Evolutionary conservation across 2,888 invertebrate species (phyloP).

Genomic region (Campoplex capitator): DNA sequence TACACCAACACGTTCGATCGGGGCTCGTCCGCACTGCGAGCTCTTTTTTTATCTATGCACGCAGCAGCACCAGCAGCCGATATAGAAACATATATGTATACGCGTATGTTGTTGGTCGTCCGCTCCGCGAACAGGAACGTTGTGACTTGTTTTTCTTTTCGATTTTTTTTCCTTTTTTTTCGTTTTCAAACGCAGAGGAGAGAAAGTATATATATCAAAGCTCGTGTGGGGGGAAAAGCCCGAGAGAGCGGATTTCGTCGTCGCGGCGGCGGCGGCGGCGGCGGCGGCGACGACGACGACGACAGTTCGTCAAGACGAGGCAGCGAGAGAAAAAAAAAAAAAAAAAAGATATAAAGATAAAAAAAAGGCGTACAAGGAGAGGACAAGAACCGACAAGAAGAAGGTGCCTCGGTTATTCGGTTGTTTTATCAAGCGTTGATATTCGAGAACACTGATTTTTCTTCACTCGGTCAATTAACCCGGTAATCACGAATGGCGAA

Average conservation of each 20-base stretch:
- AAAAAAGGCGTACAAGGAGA: slow-evolving; percentile 1
- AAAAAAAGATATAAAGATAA: no score
- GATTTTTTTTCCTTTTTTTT: slow-evolving; percentile 12
- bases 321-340: neutral
- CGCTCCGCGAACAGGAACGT: slow-evolving; percentile 53
- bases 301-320: neutral
- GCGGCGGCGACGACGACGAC: no score
- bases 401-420: neutral
- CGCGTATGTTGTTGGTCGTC: slow-evolving; percentile 44
- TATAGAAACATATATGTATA: neutral
- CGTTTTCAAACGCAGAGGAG: neutral
- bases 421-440: slow-evolving; percentile 26
- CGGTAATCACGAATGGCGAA: slow-evolving; percentile 69
- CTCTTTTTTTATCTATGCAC: slow-evolving; percentile 28
- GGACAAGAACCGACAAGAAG: slow-evolving; percentile 1
- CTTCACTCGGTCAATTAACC: slow-evolving; percentile 64
- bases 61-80: neutral
- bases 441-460: slow-evolving; percentile 63
- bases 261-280: neutral
- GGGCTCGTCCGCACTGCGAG: slow-evolving; percentile 58
- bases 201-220: slow-evolving; percentile 9
- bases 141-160: slow-evolving; percentile 31
- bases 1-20: slow-evolving; percentile 56
- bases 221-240: slow-evolving; percentile 14
- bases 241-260: neutral